A percentile compares a stretch with the other conserved stretches of the same genome.
Evolutionary conservation across 2,888 invertebrate species (phyloP).

Genomic region (Stenodema calcarata): DNA sequence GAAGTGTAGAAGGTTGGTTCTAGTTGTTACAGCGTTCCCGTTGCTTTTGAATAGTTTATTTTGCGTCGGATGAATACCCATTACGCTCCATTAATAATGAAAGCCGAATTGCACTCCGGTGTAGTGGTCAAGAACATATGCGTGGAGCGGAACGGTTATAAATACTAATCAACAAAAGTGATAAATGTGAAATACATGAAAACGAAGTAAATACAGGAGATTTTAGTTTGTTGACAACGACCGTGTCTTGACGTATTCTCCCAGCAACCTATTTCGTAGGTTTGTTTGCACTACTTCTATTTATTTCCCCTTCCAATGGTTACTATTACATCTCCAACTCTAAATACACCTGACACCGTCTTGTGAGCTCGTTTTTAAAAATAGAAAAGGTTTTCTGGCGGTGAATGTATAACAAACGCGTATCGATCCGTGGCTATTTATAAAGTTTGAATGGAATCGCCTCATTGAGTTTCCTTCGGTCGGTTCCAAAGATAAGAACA

Average conservation of each 20-base stretch:
- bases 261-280: not conserved
- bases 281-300: not conserved
- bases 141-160: too few species aligned
- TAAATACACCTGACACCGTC: not conserved
- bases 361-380: not conserved
- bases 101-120: too few species aligned
- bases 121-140: too few species aligned
- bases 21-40: too few species aligned
- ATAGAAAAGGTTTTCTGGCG: not conserved
- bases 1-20: too few species aligned
- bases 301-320: not conserved
- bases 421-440: not conserved
- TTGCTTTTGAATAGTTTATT: too few species aligned
- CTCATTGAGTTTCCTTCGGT: not conserved
- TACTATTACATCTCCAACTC: not conserved
- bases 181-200: too few species aligned
- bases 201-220: too few species aligned
- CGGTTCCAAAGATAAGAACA: not conserved
- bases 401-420: not conserved
- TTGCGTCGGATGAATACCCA: too few species aligned
- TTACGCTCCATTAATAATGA: too few species aligned
- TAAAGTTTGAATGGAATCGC: not conserved
- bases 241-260: not conserved
- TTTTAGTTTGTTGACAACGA: too few species aligned
- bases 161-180: too few species aligned